Evolutionary conservation across 2,888 invertebrate species (phyloP).

Genomic region (Leucophora obtusa): DNA sequence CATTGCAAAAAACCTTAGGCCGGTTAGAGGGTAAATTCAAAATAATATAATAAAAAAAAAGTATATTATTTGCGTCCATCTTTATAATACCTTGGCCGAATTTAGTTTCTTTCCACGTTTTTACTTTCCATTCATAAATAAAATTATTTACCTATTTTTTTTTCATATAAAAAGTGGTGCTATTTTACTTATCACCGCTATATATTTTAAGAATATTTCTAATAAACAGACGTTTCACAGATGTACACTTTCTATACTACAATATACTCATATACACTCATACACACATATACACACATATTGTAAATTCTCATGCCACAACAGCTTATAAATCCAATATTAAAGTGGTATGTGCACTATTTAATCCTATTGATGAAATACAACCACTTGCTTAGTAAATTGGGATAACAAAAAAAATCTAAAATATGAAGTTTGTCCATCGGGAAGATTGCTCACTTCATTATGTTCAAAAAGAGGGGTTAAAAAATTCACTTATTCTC

Average conservation of each 20-base stretch:
- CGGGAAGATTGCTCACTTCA: conserved; percentile 56
- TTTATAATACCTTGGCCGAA: too few relatives aligned
- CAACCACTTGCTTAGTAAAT: conserved; percentile 46
- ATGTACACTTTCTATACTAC: conserved; percentile 33
- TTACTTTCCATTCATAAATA: too few relatives aligned
- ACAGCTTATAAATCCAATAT: conserved; percentile 59
- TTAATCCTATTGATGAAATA: conserved; percentile 44
- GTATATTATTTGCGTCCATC: too few relatives aligned
- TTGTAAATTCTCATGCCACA: conserved; percentile 56
- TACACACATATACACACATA: conserved; percentile 34
- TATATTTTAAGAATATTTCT: not conserved
- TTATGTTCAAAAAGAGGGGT: conserved; percentile 43
- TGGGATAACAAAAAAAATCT: conserved; percentile 24
- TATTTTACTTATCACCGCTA: not conserved
- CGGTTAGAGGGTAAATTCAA: too few relatives aligned
- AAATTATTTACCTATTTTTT: too few relatives aligned
- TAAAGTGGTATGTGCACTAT: conserved; percentile 38
- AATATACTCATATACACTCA: conserved; percentile 16
- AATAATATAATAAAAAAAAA: too few relatives aligned
- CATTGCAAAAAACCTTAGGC: too few relatives aligned
- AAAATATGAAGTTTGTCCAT: conserved; percentile 48
- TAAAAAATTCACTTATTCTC: conserved; percentile 30
- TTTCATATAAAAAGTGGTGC: not conserved
- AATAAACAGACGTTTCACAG: conserved; percentile 39
- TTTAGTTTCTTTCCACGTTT: too few relatives aligned